A percentile compares a stretch with the other conserved stretches of the same genome.
Evolutionary conservation across 1,140 invertebrate genomes (phyloP).

Genomic region (Oryctes rhinoceros): DNA sequence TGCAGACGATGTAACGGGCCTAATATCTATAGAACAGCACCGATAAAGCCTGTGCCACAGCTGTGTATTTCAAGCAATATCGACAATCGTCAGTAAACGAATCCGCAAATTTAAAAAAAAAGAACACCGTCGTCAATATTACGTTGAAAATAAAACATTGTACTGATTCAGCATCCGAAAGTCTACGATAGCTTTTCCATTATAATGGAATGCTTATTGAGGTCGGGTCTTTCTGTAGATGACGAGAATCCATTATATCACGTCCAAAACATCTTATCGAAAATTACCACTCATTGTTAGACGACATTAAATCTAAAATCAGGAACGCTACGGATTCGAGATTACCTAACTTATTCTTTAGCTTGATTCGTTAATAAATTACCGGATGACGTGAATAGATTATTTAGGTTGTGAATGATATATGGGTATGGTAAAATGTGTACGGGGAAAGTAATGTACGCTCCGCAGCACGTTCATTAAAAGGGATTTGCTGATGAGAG

Average conservation of each 20-base stretch:
- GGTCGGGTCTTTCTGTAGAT: background rate
- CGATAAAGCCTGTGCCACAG: background rate
- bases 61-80: background rate
- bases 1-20: background rate
- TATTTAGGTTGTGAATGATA: too few relatives aligned
- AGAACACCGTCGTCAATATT: background rate
- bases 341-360: background rate
- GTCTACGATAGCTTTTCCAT: background rate
- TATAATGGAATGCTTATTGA: background rate
- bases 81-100: background rate
- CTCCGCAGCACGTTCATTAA: too few relatives aligned
- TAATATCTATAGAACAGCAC: background rate
- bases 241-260: background rate
- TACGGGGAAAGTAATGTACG: too few relatives aligned
- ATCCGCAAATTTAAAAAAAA: constrained; percentile 1
- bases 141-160: constrained; percentile 2
- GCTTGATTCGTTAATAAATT: background rate
- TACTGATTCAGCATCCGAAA: background rate
- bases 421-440: too few relatives aligned
- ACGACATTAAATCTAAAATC: background rate
- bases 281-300: background rate
- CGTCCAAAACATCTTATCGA: background rate
- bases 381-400: too few relatives aligned
- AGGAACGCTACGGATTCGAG: background rate
- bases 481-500: too few relatives aligned